These are phyloP conservation scores for Caenorhabditis macrosperma DNA, from an alignment of 2,888 invertebrate genomes.

Conservation along the genomic window DNA sequence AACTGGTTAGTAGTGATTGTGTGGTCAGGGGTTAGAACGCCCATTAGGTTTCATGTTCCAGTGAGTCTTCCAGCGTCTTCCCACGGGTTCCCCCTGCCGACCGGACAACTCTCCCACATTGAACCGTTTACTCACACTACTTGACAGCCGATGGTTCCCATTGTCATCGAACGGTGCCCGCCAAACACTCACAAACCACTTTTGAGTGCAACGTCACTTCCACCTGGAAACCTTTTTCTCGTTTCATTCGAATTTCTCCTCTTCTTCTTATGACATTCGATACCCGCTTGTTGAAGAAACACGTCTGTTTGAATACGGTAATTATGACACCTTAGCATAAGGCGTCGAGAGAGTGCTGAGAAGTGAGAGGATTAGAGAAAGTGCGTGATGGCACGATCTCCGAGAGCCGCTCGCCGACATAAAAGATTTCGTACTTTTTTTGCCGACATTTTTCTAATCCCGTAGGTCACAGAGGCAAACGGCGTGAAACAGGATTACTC, in stretches of 20 bases:
- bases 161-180: conserved; percentile 19
- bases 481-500: conserved; percentile 48
- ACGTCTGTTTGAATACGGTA: conserved; percentile 48
- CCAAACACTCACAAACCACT: conserved; percentile 35
- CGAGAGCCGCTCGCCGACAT: conserved; percentile 9
- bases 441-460: conserved; percentile 6
- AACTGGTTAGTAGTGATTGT: conserved; percentile 44
- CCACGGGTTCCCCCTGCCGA: not conserved
- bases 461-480: conserved; percentile 1
- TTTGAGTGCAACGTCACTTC: conserved; percentile 4
- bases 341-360: not conserved
- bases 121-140: conserved; percentile 38
- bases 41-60: conserved; percentile 38
- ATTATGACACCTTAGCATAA: conserved; percentile 38
- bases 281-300: conserved; percentile 11
- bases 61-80: conserved; percentile 2
- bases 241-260: not conserved
- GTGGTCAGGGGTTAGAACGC: conserved; percentile 46
- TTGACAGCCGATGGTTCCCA: conserved; percentile 33
- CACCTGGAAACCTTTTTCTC: not conserved
- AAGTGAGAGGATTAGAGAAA: conserved; percentile 11
- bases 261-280: conserved; percentile 8
- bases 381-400: conserved; percentile 44
- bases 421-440: conserved; percentile 28
- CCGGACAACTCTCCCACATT: too few relatives aligned